Conservation (phyloP, 2,113 vertebrate species). For the Ardeotis arabs region DNA sequence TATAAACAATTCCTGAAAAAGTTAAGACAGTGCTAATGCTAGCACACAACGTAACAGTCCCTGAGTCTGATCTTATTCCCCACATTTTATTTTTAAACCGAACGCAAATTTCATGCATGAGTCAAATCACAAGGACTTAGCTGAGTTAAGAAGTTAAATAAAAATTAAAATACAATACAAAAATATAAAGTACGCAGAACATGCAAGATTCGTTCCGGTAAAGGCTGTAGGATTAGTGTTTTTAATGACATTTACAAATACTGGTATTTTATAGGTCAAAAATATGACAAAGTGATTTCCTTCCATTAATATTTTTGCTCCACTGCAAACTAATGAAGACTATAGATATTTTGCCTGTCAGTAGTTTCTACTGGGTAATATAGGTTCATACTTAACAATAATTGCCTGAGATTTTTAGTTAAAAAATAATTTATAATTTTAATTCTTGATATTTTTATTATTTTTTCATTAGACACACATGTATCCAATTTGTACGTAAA, state of each 20-base stretch:
- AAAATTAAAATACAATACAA: background rate
- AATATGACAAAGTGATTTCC: background rate
- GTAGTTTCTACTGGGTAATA: background rate
- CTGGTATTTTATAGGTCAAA: background rate
- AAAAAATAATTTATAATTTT: background rate
- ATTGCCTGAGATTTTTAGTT: background rate
- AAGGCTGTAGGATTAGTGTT: background rate
- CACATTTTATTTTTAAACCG: background rate
- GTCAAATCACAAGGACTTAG: background rate
- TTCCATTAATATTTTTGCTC: background rate
- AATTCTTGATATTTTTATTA: background rate
- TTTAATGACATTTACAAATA: background rate
- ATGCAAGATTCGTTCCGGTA: background rate
- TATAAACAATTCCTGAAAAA: background rate
- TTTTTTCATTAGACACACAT: background rate
- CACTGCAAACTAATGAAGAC: background rate
- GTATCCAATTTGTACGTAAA: conserved; percentile 5
- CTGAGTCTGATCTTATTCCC: background rate
- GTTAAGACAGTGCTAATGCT: background rate
- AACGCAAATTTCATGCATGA: background rate
- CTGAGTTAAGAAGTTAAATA: background rate
- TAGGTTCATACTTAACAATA: background rate
- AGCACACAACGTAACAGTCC: background rate
- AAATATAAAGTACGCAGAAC: background rate
- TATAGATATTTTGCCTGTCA: background rate